These are phyloP conservation scores for Chaetophractus vellerosus DNA, from an alignment of 2,797 vertebrate species.

Conservation along the genomic window DNA sequence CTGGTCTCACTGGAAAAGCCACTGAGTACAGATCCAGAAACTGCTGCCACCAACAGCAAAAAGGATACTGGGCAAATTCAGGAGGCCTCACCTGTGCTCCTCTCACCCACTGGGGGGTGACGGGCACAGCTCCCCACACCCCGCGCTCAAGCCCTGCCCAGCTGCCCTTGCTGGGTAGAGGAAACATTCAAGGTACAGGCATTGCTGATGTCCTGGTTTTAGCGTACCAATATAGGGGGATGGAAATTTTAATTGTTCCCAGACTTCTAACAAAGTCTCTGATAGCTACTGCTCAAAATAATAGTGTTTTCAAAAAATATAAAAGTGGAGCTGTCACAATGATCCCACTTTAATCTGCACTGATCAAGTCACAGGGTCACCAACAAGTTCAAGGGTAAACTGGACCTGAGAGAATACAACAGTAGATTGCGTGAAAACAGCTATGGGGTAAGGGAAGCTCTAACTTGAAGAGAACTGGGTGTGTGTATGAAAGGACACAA, in stretches of 20 bases:
- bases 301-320: not conserved
- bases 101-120: not conserved
- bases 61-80: rapidly evolving
- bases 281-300: not conserved
- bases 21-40: not conserved
- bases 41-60: not conserved
- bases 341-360: not conserved
- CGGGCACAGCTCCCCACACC: rapidly evolving
- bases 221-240: not conserved
- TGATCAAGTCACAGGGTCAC: not conserved
- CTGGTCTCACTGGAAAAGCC: not conserved
- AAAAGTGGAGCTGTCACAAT: not conserved
- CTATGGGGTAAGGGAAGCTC: not conserved
- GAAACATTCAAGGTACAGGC: not conserved
- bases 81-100: not conserved
- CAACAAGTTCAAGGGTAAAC: not conserved
- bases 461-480: rapidly evolving
- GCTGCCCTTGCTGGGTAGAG: not conserved
- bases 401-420: not conserved
- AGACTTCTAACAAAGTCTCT: not conserved
- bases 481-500: not conserved
- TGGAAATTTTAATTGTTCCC: not conserved
- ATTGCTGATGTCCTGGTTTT: not conserved
- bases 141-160: not conserved
- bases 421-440: not conserved